A percentile compares a stretch with the other conserved stretches of the same genome.
Evolutionary conservation across 2,888 invertebrate genomes (phyloP).

Genomic region (Augiades crinisus): DNA sequence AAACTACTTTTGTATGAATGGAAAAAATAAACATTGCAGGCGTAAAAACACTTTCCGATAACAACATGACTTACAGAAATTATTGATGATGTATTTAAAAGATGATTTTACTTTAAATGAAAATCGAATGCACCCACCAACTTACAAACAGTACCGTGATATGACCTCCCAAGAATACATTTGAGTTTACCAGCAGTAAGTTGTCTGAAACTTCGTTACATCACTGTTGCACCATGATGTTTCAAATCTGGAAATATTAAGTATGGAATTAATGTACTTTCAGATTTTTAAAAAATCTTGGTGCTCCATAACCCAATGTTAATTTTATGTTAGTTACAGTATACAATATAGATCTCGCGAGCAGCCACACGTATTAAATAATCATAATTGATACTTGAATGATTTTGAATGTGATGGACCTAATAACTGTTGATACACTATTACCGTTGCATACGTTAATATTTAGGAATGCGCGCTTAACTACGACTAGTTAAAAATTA

Average conservation of each 20-base stretch:
- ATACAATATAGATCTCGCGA: neutral
- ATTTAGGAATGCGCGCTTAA: no score
- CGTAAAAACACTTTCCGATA: no score
- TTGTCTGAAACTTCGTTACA: slow-evolving; percentile 60
- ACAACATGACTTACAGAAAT: neutral
- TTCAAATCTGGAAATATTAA: slow-evolving; percentile 63
- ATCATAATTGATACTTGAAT: neutral
- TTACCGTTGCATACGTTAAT: no score
- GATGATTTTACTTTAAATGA: neutral
- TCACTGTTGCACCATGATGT: slow-evolving; percentile 53
- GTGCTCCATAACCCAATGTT: slow-evolving; percentile 13
- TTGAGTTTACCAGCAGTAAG: slow-evolving; percentile 73
- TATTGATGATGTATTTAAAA: neutral
- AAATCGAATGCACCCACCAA: slow-evolving; percentile 66
- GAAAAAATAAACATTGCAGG: neutral
- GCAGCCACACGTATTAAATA: neutral
- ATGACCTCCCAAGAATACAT: slow-evolving; percentile 66
- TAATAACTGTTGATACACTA: neutral
- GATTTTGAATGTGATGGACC: neutral
- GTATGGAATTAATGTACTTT: slow-evolving; percentile 16
- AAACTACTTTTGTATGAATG: neutral
- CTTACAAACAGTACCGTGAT: slow-evolving; percentile 60
- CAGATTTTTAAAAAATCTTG: slow-evolving; percentile 17
- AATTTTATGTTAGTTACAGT: neutral
- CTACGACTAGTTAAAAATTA: no score